Evolutionary conservation across 2,888 invertebrate species (phyloP).

Genomic region (Pachydiplax longipennis): DNA sequence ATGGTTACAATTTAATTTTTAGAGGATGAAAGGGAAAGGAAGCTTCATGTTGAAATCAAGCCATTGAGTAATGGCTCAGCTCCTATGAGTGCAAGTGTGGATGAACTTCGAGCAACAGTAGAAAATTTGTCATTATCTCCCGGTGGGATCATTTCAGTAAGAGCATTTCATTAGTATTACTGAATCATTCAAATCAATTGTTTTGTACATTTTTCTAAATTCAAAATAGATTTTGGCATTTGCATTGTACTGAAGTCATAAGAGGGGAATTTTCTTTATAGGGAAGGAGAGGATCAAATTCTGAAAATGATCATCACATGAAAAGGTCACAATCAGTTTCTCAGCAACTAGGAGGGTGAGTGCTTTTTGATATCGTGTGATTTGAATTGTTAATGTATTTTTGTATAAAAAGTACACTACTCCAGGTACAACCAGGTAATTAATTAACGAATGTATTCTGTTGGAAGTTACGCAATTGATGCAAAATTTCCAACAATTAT

Average conservation of each 20-base stretch:
- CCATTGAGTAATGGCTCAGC: conserved; percentile 89
- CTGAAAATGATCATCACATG: conserved; percentile 71
- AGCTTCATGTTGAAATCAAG: conserved; percentile 94
- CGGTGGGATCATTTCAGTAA: conserved; percentile 69
- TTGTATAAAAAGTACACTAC: neutral
- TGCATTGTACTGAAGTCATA: neutral
- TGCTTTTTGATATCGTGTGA: neutral
- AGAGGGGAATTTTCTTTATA: conserved; percentile 53
- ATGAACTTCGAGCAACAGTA: conserved; percentile 90
- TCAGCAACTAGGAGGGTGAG: conserved; percentile 74
- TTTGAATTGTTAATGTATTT: neutral
- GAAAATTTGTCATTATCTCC: conserved; percentile 88
- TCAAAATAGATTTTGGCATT: neutral
- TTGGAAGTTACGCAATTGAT: too few species aligned
- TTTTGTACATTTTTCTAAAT: neutral
- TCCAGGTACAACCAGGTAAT: neutral
- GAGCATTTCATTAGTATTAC: conserved; percentile 48
- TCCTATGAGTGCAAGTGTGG: conserved; percentile 94
- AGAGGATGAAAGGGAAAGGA: conserved; percentile 85
- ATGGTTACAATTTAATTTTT: conserved; percentile 46
- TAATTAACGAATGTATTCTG: too few species aligned
- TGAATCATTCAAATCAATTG: neutral
- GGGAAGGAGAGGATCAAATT: conserved; percentile 73
- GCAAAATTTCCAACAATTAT: too few species aligned
- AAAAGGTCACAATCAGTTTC: conserved; percentile 78